These are phyloP conservation scores for Limanda limanda DNA, from an alignment of 2,113 vertebrate species.

Conservation along the genomic window DNA sequence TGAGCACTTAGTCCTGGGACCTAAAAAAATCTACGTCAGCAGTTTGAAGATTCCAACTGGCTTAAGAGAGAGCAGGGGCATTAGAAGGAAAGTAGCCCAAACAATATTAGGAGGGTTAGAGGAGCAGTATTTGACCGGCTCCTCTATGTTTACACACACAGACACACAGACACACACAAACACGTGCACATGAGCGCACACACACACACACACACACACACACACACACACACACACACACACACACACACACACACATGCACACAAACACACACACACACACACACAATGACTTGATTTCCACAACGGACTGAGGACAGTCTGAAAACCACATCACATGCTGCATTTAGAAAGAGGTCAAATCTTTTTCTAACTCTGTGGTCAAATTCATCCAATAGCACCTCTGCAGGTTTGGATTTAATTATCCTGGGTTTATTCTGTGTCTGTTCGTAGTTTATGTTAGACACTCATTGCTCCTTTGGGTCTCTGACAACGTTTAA, in stretches of 20 bases:
- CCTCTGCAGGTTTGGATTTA: slow-evolving; percentile 7
- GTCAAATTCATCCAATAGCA: slow-evolving; percentile 3
- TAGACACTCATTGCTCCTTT: background rate
- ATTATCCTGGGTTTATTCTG: background rate
- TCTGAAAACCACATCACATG: background rate
- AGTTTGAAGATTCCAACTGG: slow-evolving; percentile 2
- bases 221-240: background rate
- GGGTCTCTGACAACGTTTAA: background rate
- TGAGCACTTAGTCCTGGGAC: background rate
- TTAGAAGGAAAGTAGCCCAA: background rate
- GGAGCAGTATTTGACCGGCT: too few relatives aligned
- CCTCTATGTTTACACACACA: too few relatives aligned
- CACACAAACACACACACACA: background rate
- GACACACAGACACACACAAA: too few relatives aligned
- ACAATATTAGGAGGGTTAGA: background rate
- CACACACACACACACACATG: background rate
- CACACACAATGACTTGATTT: background rate
- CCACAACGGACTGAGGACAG: background rate
- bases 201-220: background rate
- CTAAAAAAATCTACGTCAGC: background rate
- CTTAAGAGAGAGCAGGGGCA: background rate
- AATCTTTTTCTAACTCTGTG: slow-evolving; percentile 14
- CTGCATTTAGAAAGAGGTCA: slow-evolving; percentile 21
- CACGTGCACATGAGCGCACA: background rate
- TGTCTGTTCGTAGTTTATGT: background rate